Conservation (phyloP, 92 coral and sea anemone genomes). For the Meandrina meandrites region DNA sequence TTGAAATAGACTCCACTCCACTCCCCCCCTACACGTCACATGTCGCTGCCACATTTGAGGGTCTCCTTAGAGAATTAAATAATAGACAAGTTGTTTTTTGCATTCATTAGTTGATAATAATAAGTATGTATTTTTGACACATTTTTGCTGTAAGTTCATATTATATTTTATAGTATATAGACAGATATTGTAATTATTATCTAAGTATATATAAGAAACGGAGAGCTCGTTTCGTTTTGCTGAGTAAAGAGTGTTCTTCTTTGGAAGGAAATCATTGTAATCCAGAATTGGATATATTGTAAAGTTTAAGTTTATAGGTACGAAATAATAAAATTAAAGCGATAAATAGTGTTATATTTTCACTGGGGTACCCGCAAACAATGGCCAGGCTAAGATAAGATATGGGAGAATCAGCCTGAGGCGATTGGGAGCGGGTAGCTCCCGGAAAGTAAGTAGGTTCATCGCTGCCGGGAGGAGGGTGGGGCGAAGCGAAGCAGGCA, state of each 20-base stretch:
- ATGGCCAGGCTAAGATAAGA: no score
- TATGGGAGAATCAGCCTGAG: no score
- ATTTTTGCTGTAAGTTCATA: not conserved
- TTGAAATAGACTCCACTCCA: not conserved
- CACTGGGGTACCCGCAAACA: no score
- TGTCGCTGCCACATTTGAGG: not conserved
- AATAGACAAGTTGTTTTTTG: not conserved
- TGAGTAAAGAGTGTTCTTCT: conserved; percentile 9
- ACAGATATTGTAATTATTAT: not conserved
- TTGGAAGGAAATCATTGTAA: conserved; percentile 14
- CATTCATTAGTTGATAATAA: not conserved
- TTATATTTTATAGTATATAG: not conserved
- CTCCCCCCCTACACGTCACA: not conserved
- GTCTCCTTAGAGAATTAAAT: not conserved
- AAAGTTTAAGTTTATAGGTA: not conserved
- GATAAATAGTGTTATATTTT: no score
- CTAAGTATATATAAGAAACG: not conserved
- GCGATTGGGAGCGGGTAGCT: no score
- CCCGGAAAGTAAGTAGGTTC: no score
- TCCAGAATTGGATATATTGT: conserved; percentile 27
- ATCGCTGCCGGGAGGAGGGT: no score
- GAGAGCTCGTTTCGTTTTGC: not conserved
- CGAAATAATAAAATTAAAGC: not conserved
- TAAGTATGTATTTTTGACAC: not conserved
- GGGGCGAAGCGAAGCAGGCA: no score